Conservation (phyloP, 2,797 vertebrate genomes). For the Poecile montanus region DNA sequence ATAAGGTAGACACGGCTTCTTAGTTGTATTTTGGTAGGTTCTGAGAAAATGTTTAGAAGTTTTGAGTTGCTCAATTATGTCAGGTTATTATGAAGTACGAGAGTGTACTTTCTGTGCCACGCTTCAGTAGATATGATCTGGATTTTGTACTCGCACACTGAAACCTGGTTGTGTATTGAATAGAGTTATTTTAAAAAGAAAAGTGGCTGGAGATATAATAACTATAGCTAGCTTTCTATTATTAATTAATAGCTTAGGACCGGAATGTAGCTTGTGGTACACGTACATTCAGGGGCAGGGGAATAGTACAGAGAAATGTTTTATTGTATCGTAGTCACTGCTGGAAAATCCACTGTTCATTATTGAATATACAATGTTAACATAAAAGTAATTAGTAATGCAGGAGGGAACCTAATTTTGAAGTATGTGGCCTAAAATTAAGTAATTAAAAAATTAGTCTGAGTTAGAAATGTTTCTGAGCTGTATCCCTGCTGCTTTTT, state of each 20-base stretch:
- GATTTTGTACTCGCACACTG: background rate
- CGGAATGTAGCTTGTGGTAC: rapidly evolving
- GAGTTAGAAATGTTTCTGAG: background rate
- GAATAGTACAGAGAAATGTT: background rate
- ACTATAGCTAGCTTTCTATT: background rate
- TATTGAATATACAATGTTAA: background rate
- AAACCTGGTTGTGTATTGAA: background rate
- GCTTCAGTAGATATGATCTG: background rate
- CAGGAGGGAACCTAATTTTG: background rate
- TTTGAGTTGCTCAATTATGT: background rate
- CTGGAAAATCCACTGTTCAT: background rate
- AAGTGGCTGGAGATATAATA: background rate
- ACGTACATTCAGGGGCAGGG: background rate
- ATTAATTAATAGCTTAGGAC: conserved; percentile 25
- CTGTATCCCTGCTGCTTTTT: conserved; percentile 24
- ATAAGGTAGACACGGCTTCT: background rate
- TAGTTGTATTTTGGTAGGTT: background rate
- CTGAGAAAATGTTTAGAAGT: background rate
- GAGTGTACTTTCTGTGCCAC: background rate
- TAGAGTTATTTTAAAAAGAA: background rate
- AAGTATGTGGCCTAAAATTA: conserved; percentile 43
- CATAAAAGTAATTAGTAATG: conserved; percentile 14
- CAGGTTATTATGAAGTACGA: background rate
- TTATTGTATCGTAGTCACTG: background rate
- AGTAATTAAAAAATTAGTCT: conserved; percentile 18